Conservation (phyloP, 1,140 invertebrate species). For the Apolygus lucorum region DNA sequence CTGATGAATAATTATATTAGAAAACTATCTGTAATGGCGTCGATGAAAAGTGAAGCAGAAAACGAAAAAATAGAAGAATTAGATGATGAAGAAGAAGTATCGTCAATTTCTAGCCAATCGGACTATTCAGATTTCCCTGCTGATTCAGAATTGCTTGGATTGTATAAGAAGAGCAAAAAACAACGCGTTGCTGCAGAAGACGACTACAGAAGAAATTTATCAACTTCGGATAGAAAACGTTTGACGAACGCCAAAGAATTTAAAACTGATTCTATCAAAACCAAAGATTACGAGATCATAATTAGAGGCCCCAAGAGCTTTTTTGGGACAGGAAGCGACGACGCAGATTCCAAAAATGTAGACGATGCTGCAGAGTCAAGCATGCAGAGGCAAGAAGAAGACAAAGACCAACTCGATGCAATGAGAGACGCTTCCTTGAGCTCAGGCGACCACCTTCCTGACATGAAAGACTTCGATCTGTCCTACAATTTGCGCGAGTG, state of each 20-base stretch:
- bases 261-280: too few relatives aligned
- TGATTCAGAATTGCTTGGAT: background rate
- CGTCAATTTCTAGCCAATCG: background rate
- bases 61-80: background rate
- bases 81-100: background rate
- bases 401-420: too few relatives aligned
- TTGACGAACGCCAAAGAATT: too few relatives aligned
- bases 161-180: background rate
- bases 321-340: too few relatives aligned
- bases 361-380: too few relatives aligned
- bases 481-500: background rate
- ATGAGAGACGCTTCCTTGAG: too few relatives aligned
- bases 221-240: too few relatives aligned
- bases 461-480: background rate
- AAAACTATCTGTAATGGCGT: background rate
- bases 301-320: too few relatives aligned
- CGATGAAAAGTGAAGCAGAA: background rate
- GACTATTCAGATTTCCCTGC: background rate
- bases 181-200: too few relatives aligned
- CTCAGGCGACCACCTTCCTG: background rate
- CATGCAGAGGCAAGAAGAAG: too few relatives aligned
- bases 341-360: too few relatives aligned
- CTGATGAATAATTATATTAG: constrained; percentile 14
- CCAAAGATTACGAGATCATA: background rate
- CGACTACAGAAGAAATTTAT: too few relatives aligned